phyloP scores from a whole-genome alignment of 2,797 vertebrate species.

The Knipowitschia caucasica region DNA sequence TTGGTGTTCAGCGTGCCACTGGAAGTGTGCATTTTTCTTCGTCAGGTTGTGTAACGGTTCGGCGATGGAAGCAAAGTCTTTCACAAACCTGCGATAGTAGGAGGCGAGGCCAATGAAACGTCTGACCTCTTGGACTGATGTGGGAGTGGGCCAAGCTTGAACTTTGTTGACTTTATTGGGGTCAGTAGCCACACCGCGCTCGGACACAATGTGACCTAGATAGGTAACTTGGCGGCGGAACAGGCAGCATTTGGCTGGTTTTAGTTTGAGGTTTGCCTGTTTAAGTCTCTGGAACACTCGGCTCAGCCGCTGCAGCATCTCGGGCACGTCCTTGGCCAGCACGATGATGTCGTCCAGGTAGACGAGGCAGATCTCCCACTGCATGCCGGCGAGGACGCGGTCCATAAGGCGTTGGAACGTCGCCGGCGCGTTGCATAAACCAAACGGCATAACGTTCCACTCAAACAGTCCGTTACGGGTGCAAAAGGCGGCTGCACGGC shows the following conservation, averaged over 20 bases:
- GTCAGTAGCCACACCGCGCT: neutral
- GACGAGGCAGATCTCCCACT: slow-evolving; percentile 2
- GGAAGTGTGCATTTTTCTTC: neutral
- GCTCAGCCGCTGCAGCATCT: neutral
- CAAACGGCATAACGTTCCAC: neutral
- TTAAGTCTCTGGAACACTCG: slow-evolving; percentile 1
- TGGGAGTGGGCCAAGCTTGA: neutral
- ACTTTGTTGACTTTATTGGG: neutral
- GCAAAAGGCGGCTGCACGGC: neutral
- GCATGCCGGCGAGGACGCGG: neutral
- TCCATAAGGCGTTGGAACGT: neutral
- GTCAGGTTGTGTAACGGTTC: too few species aligned
- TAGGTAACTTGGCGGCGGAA: slow-evolving; percentile 16
- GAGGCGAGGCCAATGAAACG: neutral
- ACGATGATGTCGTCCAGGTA: slow-evolving; percentile 9
- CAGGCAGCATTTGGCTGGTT: slow-evolving; percentile 8
- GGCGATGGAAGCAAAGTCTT: too few species aligned
- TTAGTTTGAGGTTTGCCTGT: slow-evolving; percentile 20
- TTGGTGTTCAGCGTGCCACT: neutral
- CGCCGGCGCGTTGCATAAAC: neutral
- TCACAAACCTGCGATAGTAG: slow-evolving; percentile 1
- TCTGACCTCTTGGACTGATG: neutral
- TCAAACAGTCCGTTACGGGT: too few species aligned
- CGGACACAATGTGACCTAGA: slow-evolving; percentile 5
- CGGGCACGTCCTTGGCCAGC: neutral